These are phyloP conservation scores for Troglohyphantes excavatus DNA, from an alignment of 2,888 invertebrate genomes.

Conservation along the genomic window DNA sequence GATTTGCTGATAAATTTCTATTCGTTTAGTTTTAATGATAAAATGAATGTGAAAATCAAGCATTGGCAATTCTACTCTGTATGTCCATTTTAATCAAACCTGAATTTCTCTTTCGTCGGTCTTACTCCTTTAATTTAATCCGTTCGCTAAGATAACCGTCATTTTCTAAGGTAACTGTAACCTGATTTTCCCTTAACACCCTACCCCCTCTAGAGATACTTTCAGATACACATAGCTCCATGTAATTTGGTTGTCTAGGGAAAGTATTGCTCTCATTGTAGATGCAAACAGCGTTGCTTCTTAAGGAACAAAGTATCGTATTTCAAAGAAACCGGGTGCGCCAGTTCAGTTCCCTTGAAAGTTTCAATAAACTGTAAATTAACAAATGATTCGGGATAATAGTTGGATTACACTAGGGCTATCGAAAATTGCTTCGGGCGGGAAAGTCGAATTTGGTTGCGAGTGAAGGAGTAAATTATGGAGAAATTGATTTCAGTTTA, in stretches of 20 bases:
- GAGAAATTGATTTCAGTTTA: not conserved
- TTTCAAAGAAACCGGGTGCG: not conserved
- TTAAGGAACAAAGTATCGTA: conserved; percentile 18
- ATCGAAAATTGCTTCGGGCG: not conserved
- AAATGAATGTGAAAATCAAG: conserved; percentile 36
- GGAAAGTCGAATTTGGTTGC: not conserved
- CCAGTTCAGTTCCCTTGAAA: not conserved
- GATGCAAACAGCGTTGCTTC: conserved; percentile 44
- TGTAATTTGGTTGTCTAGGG: conserved; percentile 40
- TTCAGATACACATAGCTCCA: not conserved
- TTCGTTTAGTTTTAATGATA: conserved; percentile 35
- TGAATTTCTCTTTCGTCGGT: conserved; percentile 8
- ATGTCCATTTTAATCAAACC: conserved; percentile 31
- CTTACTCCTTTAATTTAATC: not conserved
- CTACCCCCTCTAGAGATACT: not conserved
- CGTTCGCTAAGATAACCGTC: not conserved
- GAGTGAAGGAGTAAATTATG: not conserved
- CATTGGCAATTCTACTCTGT: conserved; percentile 11
- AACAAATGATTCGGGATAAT: not conserved
- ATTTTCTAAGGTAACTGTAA: conserved; percentile 22
- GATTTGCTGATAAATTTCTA: conserved; percentile 42
- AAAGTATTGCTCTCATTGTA: conserved; percentile 39
- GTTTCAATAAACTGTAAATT: conserved; percentile 28
- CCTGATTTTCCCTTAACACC: conserved; percentile 11
- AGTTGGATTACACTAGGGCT: conserved; percentile 6